phyloP scores from a whole-genome alignment of 2,797 vertebrate genomes.

The Molossus molossus region DNA sequence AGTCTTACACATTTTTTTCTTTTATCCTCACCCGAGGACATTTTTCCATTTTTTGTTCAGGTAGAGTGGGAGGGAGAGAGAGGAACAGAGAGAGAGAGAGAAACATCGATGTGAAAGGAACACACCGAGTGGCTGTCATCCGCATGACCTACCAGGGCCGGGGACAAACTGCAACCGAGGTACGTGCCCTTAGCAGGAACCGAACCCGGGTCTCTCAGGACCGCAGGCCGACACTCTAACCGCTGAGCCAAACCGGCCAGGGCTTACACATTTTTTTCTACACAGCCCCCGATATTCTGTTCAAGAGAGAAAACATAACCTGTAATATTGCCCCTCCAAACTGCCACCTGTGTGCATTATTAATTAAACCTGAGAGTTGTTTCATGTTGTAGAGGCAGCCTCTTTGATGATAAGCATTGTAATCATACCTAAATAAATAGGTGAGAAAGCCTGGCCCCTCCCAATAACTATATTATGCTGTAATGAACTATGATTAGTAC shows the following conservation, averaged over 20 bases:
- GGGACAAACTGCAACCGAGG: too few relatives aligned
- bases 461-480: not conserved
- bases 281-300: not conserved
- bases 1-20: not conserved
- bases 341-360: not conserved
- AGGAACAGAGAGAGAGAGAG: too few relatives aligned
- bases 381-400: not conserved
- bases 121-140: too few relatives aligned
- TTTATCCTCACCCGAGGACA: too few relatives aligned
- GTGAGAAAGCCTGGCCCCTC: constrained; percentile 18
- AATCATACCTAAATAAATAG: constrained; percentile 34
- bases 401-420: constrained; percentile 50
- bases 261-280: not conserved
- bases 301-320: not conserved
- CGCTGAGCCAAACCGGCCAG: too few relatives aligned
- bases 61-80: too few relatives aligned
- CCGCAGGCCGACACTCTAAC: too few relatives aligned
- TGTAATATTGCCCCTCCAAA: not conserved
- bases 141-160: too few relatives aligned
- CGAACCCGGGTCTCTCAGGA: too few relatives aligned
- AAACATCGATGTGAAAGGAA: too few relatives aligned
- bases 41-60: too few relatives aligned
- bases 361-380: constrained; percentile 24
- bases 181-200: too few relatives aligned
- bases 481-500: constrained; percentile 2